Conservation (phyloP, 2,797 vertebrate genomes). For the Coluber constrictor region DNA sequence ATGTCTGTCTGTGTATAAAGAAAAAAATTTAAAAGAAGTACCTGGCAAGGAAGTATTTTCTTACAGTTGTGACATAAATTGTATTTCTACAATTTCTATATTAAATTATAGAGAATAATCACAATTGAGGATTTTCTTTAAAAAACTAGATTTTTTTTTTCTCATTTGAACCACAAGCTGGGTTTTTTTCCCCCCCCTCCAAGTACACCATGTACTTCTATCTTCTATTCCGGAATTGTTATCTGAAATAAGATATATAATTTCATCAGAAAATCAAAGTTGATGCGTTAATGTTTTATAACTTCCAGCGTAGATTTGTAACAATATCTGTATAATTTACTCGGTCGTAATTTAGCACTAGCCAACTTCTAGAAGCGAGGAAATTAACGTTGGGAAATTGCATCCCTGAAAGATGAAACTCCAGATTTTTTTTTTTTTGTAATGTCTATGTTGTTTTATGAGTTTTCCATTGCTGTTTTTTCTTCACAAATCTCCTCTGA, state of each 20-base stretch:
- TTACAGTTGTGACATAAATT: neutral
- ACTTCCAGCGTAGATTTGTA: neutral
- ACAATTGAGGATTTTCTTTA: neutral
- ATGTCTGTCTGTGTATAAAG: too few relatives aligned
- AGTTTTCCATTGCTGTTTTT: neutral
- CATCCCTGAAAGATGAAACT: neutral
- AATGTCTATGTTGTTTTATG: neutral
- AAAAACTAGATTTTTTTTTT: neutral
- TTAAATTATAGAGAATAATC: neutral
- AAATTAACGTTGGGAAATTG: neutral
- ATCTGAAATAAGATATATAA: neutral
- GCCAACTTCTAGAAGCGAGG: neutral
- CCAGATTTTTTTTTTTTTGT: neutral
- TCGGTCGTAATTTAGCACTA: neutral
- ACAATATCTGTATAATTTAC: neutral
- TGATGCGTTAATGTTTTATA: neutral
- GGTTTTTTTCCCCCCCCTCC: conserved; percentile 4
- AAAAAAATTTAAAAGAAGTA: neutral
- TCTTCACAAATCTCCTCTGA: neutral
- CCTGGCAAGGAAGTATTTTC: neutral
- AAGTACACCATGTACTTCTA: neutral
- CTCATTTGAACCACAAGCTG: neutral
- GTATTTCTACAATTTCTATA: neutral
- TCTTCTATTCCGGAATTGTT: neutral
- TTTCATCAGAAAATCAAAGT: conserved; percentile 2